Evolutionary conservation across 1,140 invertebrate species (phyloP).

Genomic region (Hermetia illucens): DNA sequence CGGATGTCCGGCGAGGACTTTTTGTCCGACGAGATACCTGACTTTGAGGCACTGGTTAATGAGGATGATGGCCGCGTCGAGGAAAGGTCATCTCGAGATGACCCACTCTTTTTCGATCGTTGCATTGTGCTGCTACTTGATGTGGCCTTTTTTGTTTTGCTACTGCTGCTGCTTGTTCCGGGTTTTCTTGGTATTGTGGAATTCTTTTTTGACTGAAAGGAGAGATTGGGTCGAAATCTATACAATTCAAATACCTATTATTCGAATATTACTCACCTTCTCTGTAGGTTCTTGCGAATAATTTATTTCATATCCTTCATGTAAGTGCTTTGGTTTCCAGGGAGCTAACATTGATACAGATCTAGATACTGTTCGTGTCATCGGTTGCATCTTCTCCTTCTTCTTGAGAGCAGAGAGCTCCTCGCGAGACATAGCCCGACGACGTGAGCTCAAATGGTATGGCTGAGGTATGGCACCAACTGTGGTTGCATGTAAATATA

Average conservation of each 20-base stretch:
- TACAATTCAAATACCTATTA: neutral
- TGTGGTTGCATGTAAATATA: constrained; percentile 65
- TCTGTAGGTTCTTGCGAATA: constrained; percentile 53
- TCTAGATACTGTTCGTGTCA: constrained; percentile 59
- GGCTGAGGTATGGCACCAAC: constrained; percentile 32
- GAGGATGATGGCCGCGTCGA: constrained; percentile 15
- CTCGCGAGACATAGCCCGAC: constrained; percentile 42
- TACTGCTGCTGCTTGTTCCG: constrained; percentile 15
- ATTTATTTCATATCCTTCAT: constrained; percentile 61
- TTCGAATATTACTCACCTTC: constrained; percentile 20
- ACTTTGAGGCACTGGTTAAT: constrained; percentile 15
- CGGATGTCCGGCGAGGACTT: neutral
- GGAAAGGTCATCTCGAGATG: constrained; percentile 18
- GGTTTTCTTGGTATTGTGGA: constrained; percentile 24
- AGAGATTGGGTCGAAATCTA: neutral
- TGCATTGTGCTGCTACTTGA: constrained; percentile 11
- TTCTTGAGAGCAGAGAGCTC: constrained; percentile 47
- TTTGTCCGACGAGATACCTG: constrained; percentile 17
- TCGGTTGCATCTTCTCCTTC: constrained; percentile 39
- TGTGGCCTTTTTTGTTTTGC: constrained; percentile 9
- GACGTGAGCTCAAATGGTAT: constrained; percentile 17
- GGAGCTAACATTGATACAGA: constrained; percentile 71
- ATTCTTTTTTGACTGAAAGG: constrained; percentile 9
- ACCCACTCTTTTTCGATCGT: too few relatives aligned
- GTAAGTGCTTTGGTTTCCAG: constrained; percentile 60